Base-by-base conservation (phyloP, 37 sponge, comb jelly and placozoan genomes). In the Beroe forskalii region DNA sequence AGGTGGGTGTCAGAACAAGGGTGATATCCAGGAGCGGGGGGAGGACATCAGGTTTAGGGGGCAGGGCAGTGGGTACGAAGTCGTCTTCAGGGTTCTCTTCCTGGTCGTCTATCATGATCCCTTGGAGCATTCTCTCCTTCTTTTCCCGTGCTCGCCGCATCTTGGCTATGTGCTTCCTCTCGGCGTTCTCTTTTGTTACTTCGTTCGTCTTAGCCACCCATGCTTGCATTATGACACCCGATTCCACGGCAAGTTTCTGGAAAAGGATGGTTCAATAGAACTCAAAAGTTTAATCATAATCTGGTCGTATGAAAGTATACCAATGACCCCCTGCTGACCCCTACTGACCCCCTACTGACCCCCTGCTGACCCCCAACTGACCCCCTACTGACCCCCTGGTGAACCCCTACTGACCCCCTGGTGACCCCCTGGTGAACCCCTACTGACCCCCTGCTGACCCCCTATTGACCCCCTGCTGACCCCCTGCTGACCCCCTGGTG, bases 11-110 rank as follows among this genome's bases (percentile, higher is more conserved):
- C 4, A 80, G 86, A 44, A 80, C 86, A 1, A 80, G 86, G n/a
- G 86, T 80, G 2, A 80, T 80, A 42, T 80, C 55, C 24, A 80
- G 86, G 44, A 80, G 44, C 24, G 86, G 86, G 3, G 86, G 86
- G 1, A 80, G 86, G 19, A 80, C 86, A 37, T 44, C 40, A 6
- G 86, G 86, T 80, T 80, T 80, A 6, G 48, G 24, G 40, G 86
- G 86, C 14, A 80, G 43, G 3, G 55, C 48, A 4, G 35, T 32
- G 28, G 86, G 55, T 0, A 41, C 44, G 27, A 44, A 41, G 25
- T 43, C 40, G 4, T 32, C 41, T 41, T 44, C 60, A 32, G 27
- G 27, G 41, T 33, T n/a, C 3, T 80, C 86, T 25, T 80, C 86
- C 4, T 43, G 27, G 8, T 80, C 86, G 41, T 80, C 86, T 1